Evolutionary conservation across 2,888 invertebrate species (phyloP).

Genomic region (Dichetophora obliterata): DNA sequence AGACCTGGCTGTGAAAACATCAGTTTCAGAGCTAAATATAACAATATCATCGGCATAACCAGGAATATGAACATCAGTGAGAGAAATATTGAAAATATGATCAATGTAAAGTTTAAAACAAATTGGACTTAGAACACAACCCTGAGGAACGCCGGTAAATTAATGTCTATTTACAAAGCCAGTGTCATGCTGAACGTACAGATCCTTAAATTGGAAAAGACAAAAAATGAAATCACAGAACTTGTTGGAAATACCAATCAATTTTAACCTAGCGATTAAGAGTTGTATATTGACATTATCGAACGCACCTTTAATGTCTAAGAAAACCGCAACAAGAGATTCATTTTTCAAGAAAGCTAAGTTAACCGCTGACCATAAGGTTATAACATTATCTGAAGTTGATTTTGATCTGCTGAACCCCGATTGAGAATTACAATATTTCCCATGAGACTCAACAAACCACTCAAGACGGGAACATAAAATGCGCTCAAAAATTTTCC

Average conservation of each 20-base stretch:
- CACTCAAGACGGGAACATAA: background rate
- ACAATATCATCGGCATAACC: too few relatives aligned
- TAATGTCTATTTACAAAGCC: background rate
- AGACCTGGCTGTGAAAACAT: too few relatives aligned
- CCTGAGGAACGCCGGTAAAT: background rate
- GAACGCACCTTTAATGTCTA: slow-evolving; percentile 8
- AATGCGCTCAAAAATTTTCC: slow-evolving; percentile 8
- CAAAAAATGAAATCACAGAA: background rate
- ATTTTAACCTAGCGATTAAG: background rate
- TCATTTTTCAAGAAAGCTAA: background rate
- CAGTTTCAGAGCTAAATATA: too few relatives aligned
- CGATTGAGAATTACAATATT: background rate
- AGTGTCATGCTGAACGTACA: background rate
- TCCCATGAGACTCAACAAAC: background rate
- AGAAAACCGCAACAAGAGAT: background rate
- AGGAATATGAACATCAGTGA: too few relatives aligned
- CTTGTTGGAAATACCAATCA: background rate
- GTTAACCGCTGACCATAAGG: background rate
- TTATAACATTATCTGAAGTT: background rate
- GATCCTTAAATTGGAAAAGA: background rate
- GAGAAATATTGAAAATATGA: too few relatives aligned
- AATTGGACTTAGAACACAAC: background rate
- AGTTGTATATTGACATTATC: background rate
- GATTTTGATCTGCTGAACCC: background rate
- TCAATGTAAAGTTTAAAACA: background rate